A percentile compares a stretch with the other conserved stretches of the same genome.
Conservation (phyloP, 2,888 invertebrate species). For the Muschampia plurimacula region DNA sequence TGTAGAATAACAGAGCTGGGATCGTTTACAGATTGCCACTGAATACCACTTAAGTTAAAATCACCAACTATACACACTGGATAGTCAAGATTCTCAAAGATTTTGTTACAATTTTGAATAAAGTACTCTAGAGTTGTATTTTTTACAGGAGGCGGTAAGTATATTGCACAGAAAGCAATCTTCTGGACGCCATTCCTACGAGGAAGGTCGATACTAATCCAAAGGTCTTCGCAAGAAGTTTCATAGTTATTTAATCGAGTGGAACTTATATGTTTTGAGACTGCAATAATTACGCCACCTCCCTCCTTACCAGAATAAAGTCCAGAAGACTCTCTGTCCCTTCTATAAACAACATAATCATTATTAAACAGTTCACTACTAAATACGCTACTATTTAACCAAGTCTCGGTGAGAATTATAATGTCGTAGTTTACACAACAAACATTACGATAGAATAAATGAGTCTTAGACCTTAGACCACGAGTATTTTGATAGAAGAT, state of each 20-base stretch:
- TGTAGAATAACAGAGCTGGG: neutral
- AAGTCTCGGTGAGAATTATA: neutral
- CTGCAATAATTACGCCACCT: neutral
- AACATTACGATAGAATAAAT: neutral
- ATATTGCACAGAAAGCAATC: neutral
- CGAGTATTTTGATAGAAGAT: slow-evolving; percentile 3
- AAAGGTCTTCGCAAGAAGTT: neutral
- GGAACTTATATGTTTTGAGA: neutral
- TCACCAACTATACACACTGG: neutral
- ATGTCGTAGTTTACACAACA: neutral
- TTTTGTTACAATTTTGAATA: neutral
- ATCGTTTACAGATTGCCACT: neutral
- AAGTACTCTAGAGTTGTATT: neutral
- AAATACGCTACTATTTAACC: neutral
- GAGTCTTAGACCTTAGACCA: neutral
- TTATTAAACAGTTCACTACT: slow-evolving; percentile 1
- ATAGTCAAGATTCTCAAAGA: neutral
- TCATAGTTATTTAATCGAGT: neutral
- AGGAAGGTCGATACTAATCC: neutral
- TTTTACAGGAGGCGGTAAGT: neutral
- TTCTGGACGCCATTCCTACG: neutral
- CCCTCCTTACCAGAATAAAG: neutral
- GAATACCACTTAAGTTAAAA: neutral
- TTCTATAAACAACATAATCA: neutral
- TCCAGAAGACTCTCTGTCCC: neutral